Evolutionary conservation across 2,888 invertebrate species (phyloP).

Genomic region (Heliconius hortense): DNA sequence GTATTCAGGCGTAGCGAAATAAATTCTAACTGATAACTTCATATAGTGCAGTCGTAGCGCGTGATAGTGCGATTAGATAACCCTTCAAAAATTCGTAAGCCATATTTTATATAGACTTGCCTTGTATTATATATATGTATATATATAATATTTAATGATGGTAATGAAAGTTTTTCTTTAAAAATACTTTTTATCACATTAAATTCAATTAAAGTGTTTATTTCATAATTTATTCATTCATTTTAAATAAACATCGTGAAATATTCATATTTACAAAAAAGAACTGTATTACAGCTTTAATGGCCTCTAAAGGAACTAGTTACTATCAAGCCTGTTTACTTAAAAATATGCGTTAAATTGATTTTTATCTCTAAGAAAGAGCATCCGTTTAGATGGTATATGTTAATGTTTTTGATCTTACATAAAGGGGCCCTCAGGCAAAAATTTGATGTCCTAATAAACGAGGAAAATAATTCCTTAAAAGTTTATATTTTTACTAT

Average conservation of each 20-base stretch:
- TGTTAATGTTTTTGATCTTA: constrained; percentile 10
- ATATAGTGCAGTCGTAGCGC: constrained; percentile 54
- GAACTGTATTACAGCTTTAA: constrained; percentile 1
- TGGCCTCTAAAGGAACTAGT: constrained; percentile 19
- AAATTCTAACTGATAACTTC: constrained; percentile 30
- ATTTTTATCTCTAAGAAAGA: constrained; percentile 15
- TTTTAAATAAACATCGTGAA: background rate
- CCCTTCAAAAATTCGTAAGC: constrained; percentile 67
- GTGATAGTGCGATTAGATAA: constrained; percentile 73
- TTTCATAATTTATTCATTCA: background rate
- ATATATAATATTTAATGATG: background rate
- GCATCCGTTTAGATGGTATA: constrained; percentile 6
- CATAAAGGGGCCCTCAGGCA: constrained; percentile 2
- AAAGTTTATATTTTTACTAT: background rate
- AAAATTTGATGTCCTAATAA: background rate
- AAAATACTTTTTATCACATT: background rate
- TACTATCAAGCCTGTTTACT: constrained; percentile 15
- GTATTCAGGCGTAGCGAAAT: constrained; percentile 32
- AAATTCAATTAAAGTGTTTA: background rate
- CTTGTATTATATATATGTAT: background rate
- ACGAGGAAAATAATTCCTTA: background rate
- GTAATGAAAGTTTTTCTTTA: background rate
- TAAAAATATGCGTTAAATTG: constrained; percentile 9
- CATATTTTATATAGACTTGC: constrained; percentile 51
- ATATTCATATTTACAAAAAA: constrained; percentile 3